Base-by-base conservation (phyloP, 2,888 invertebrate species). In the Odiellus spinosus region DNA sequence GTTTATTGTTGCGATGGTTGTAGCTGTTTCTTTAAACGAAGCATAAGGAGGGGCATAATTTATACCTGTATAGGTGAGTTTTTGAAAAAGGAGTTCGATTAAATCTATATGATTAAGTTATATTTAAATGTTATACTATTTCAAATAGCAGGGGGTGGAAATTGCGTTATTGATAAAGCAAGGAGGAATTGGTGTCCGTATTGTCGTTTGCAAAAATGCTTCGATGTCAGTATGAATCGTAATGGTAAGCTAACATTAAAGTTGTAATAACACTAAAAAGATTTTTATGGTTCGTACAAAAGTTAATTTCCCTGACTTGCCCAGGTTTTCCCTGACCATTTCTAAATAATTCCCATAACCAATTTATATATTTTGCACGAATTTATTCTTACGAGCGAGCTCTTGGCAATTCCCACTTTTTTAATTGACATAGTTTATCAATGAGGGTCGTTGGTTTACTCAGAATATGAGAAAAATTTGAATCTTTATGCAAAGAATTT, bases 1-100 rank as follows among this genome's bases (percentile, higher is more conserved):
- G 79, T 82, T 12, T 78, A 75, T 63, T 82, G 82, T 59, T 87
- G 86, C 64, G 86, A 87, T 61, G 86, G 86, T 1, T 87, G 86
- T 62, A 82, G 83, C 44, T 87, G 87, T 59, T 87, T 87, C 65
- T 87, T 87, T 67, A 87, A 87, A 64, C 71, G 86, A 56, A 82
- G 81, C 54, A 76, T 86, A 40, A 71, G 86, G 40, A 76, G 77
- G 52, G 76, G 76, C 39, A 78, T 78, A 43, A 64, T 73, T 17
- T 86, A 84, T 61, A 74, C 76, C 20, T 86, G 86, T 64, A 84
- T 84, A 55, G 76, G 81, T 81, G 67, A 69, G 73, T 56, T 33
- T 35, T 33, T 42, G 35, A n/a, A n/a, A n/a, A n/a, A n/a, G n/a
- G n/a, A n/a, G n/a, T n/a, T n/a, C n/a, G n/a, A n/a, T n/a, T n/a